Base-by-base conservation (phyloP, 2,797 vertebrate species). In the Acestrorhynchus altus region DNA sequence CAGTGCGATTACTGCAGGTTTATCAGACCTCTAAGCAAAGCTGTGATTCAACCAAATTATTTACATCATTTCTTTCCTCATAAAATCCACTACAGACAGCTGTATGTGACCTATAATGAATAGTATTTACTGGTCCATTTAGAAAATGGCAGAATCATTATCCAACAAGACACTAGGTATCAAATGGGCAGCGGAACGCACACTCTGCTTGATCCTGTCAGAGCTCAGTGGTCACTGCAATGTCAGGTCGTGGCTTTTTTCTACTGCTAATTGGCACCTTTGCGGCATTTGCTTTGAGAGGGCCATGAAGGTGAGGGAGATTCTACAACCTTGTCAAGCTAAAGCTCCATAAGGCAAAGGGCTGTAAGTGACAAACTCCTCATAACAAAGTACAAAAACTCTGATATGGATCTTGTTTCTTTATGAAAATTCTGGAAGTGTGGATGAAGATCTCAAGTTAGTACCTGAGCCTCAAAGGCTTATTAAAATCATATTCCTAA, bases 301-400 rank as follows among this genome's bases (percentile, higher is more conserved):
- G 51, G 46, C 44, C 49, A 56, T 76, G 61, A 80, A 65, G 46
- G 49, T 73, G 80, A 74, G 74, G 66, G 72, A 56, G 63, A 79
- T 72, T 51, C 44, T n/a, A 65, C 80, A 83, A 82, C 81, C 84
- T 81, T 83, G 75, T 84, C 78, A 81, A 72, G 56, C 71, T 69
- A 35, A 61, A 59, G 59, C 61, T 69, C 74, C 51, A 64, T 67
- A 44, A 70, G 67, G 61, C 71, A 65, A 76, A 18, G 31, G 26
- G 26, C 12, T 69, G 15, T 66, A 39, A 56, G 52, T 64, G 61
- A 66, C 70, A 79, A 65, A 52, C 24, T 52, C 57, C 20, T 39
- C 28, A 44, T 46, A 24, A 54, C 16, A 20, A 12, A 69, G 47
- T n/a, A n/a, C n/a, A n/a, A 47, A 57, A 63, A 7, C 18, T 24